A percentile compares a stretch with the other conserved stretches of the same genome.
These are phyloP conservation scores for Notoglanidium macrostoma DNA, from an alignment of 2,797 vertebrate species.

Conservation along the genomic window DNA sequence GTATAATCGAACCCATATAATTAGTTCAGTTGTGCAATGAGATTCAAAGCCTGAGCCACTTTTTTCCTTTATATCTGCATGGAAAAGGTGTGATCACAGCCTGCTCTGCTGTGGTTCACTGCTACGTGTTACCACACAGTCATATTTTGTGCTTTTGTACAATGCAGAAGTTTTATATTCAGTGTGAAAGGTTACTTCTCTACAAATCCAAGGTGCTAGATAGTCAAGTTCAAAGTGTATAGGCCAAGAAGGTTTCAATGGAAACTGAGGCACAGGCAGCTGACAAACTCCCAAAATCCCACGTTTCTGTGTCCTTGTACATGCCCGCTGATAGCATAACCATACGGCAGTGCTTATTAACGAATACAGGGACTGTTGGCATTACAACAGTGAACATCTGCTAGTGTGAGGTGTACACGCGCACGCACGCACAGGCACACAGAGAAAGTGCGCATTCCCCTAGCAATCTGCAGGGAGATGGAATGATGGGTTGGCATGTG, in stretches of 20 bases:
- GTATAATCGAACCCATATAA: neutral
- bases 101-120: neutral
- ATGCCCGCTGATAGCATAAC: conserved; percentile 70
- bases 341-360: conserved; percentile 72
- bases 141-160: neutral
- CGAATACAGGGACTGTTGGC: conserved; percentile 46
- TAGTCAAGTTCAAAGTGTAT: neutral
- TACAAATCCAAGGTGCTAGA: neutral
- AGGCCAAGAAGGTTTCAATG: neutral
- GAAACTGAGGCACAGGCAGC: neutral
- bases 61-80: neutral
- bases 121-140: neutral
- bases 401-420: neutral
- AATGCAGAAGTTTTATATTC: neutral
- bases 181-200: neutral
- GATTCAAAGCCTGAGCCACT: neutral
- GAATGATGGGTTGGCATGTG: conserved; percentile 19
- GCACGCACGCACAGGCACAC: neutral
- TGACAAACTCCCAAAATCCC: conserved; percentile 10
- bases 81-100: neutral
- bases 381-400: conserved; percentile 46
- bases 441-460: neutral
- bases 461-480: conserved; percentile 25
- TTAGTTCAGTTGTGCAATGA: neutral
- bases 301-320: conserved; percentile 61